Evolutionary conservation across 2,797 vertebrate genomes (phyloP).

Genomic region (Etheostoma nigrum): DNA sequence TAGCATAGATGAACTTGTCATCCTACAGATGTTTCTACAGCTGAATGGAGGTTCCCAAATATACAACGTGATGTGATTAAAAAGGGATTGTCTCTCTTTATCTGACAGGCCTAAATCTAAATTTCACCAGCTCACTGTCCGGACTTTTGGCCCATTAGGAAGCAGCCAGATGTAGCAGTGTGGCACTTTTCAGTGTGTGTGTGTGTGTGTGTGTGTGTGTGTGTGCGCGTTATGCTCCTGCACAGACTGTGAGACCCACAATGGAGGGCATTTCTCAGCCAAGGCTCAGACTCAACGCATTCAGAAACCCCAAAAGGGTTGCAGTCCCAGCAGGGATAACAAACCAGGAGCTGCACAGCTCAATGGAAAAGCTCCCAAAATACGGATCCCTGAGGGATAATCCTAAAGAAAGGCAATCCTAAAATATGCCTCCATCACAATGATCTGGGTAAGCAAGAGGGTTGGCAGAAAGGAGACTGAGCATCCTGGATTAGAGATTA

Average conservation of each 20-base stretch:
- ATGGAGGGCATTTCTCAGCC: slow-evolving; percentile 54
- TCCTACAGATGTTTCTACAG: slow-evolving; percentile 41
- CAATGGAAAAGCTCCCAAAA: slow-evolving; percentile 64
- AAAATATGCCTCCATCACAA: slow-evolving; percentile 45
- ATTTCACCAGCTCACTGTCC: slow-evolving; percentile 28
- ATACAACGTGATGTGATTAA: slow-evolving; percentile 12
- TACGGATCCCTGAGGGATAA: slow-evolving; percentile 56
- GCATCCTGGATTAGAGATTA: slow-evolving; percentile 52
- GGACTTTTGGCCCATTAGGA: slow-evolving; percentile 36
- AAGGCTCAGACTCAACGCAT: slow-evolving; percentile 50
- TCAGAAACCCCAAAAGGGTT: slow-evolving; percentile 43
- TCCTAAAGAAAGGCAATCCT: slow-evolving; percentile 57
- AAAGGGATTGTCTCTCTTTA: slow-evolving; percentile 27
- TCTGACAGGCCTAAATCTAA: slow-evolving; percentile 27
- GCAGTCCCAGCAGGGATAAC: slow-evolving; percentile 57
- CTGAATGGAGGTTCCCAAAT: slow-evolving; percentile 19
- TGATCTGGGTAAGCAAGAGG: slow-evolving; percentile 42
- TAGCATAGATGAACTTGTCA: slow-evolving; percentile 37
- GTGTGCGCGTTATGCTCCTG: slow-evolving; percentile 19
- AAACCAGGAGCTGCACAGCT: slow-evolving; percentile 42
- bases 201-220: slow-evolving; percentile 29
- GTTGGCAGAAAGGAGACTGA: slow-evolving; percentile 22
- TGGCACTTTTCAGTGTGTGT: slow-evolving; percentile 47
- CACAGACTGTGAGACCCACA: slow-evolving; percentile 48
- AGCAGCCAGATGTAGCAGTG: slow-evolving; percentile 55